Conservation (phyloP, 2,113 vertebrate species). For the Meles meles region DNA sequence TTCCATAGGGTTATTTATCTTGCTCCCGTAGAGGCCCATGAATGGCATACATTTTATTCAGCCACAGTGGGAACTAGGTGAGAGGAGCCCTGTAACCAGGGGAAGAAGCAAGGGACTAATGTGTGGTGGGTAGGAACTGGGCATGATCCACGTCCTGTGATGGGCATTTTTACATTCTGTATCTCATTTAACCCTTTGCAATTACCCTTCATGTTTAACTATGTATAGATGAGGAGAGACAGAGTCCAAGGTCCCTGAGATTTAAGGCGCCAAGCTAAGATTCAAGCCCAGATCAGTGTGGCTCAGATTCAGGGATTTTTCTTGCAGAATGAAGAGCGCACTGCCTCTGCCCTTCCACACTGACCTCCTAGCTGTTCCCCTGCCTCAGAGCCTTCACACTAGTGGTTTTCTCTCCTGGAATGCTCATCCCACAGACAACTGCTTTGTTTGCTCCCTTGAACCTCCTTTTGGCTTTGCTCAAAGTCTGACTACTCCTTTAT, state of each 20-base stretch:
- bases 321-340: not conserved
- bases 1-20: not conserved
- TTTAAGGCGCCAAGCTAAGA: not conserved
- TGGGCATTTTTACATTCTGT: not conserved
- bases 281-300: not conserved
- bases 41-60: not conserved
- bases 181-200: not conserved
- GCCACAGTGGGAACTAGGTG: not conserved
- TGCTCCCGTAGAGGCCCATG: not conserved
- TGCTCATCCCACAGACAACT: not conserved
- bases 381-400: not conserved
- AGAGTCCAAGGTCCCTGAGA: not conserved
- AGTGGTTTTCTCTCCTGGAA: not conserved
- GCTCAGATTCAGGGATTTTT: not conserved
- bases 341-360: not conserved
- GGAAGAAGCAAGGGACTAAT: not conserved
- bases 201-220: not conserved
- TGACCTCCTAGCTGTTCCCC: not conserved
- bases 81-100: not conserved
- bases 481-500: not conserved
- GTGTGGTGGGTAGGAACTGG: not conserved
- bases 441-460: too few species aligned
- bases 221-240: not conserved
- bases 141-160: not conserved
- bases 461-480: not conserved